phyloP scores from a whole-genome alignment of 2,888 invertebrate species.

The Ichneumoninae sp. region DNA sequence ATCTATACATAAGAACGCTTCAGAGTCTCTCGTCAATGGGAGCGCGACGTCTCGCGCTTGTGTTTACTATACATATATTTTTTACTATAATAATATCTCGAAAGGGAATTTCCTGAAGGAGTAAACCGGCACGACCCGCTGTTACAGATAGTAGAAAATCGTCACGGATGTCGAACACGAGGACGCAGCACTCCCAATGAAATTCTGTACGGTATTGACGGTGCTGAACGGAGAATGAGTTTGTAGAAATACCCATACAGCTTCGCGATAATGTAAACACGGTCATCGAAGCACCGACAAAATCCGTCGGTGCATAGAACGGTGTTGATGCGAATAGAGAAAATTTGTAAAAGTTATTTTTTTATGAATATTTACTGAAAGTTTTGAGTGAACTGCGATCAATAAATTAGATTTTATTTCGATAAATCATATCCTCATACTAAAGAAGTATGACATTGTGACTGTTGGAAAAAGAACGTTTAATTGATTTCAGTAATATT shows the following conservation, averaged over 20 bases:
- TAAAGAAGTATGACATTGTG: background rate
- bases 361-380: too few species aligned
- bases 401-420: background rate
- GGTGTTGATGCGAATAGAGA: background rate
- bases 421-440: background rate
- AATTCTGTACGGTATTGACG: conserved; percentile 32
- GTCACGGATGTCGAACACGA: conserved; percentile 61
- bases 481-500: too few species aligned
- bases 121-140: conserved; percentile 22
- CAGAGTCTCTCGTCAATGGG: conserved; percentile 10
- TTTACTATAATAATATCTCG: background rate
- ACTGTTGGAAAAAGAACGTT: background rate
- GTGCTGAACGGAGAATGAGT: background rate
- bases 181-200: conserved; percentile 56
- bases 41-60: background rate
- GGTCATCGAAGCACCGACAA: background rate
- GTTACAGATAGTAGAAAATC: conserved; percentile 21
- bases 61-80: background rate
- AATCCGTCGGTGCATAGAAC: background rate
- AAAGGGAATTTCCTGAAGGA: conserved; percentile 31
- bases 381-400: background rate
- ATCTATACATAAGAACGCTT: background rate
- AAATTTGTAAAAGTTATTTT: background rate
- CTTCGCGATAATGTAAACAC: background rate
- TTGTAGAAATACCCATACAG: conserved; percentile 1